Percentiles rank a stretch among this genome's conserved stretches.
Conservation (phyloP, 2,113 vertebrate species). For the Pseudopipra pipra region DNA sequence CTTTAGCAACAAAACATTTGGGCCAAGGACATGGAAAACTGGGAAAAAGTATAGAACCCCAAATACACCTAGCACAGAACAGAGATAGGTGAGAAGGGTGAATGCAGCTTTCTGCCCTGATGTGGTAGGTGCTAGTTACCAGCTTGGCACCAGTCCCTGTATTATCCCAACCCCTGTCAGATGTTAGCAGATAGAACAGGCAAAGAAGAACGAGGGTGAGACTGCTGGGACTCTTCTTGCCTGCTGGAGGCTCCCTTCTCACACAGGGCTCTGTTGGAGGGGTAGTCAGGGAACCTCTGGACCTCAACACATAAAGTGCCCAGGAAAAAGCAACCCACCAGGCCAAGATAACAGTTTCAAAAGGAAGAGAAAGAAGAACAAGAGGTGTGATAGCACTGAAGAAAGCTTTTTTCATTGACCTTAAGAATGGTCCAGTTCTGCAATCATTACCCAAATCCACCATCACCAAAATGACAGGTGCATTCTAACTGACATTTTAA, state of each 20-base stretch:
- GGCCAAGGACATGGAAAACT: neutral
- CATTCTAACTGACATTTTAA: neutral
- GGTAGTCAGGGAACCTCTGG: neutral
- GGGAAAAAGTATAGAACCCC: neutral
- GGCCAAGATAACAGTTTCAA: neutral
- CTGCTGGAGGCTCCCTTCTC: neutral
- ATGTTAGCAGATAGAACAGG: neutral
- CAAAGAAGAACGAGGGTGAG: neutral
- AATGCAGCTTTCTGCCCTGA: neutral
- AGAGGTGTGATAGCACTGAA: neutral
- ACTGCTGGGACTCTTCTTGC: neutral
- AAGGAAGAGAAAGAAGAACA: slow-evolving; percentile 9
- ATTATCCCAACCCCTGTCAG: neutral
- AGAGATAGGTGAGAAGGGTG: neutral
- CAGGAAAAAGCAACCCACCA: neutral
- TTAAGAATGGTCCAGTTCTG: neutral
- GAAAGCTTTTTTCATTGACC: neutral
- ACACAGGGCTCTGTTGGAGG: neutral
- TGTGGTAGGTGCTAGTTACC: neutral
- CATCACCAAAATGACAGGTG: neutral
- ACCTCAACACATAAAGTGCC: neutral
- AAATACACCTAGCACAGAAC: neutral
- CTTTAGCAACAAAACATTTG: neutral
- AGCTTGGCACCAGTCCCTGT: neutral
- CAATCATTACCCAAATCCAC: neutral